A percentile compares a stretch with the other conserved stretches of the same genome.
These are phyloP conservation scores for Callithrix jacchus DNA, from an alignment of 2,113 vertebrate genomes.

Conservation along the genomic window DNA sequence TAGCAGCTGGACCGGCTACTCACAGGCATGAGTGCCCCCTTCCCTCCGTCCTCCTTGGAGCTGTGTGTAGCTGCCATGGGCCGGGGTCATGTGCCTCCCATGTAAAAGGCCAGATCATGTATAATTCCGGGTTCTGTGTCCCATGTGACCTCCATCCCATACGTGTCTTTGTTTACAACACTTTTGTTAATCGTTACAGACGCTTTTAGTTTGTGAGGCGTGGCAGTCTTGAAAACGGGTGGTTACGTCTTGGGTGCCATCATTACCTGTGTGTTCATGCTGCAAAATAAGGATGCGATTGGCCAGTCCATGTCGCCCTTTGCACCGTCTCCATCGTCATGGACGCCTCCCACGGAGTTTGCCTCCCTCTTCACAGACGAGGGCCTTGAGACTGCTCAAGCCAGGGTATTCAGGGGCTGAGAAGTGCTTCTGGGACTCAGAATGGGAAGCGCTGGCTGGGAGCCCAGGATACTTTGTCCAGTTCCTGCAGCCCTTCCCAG, in stretches of 20 bases:
- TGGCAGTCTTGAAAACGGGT: fast-evolving
- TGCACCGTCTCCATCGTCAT: fast-evolving
- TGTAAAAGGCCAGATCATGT: neutral
- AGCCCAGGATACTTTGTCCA: fast-evolving
- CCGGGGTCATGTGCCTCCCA: fast-evolving
- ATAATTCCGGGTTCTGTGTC: fast-evolving
- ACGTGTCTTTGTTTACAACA: too few relatives aligned
- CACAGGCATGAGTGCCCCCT: fast-evolving
- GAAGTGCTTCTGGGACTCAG: neutral
- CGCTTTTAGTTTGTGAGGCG: fast-evolving
- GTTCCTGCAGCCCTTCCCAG: fast-evolving
- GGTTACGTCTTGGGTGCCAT: fast-evolving
- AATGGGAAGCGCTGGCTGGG: fast-evolving
- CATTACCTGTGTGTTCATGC: fast-evolving
- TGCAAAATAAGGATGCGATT: fast-evolving
- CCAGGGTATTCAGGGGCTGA: fast-evolving
- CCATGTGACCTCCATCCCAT: fast-evolving
- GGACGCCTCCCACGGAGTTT: fast-evolving
- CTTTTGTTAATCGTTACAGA: neutral
- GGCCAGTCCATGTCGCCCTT: fast-evolving
- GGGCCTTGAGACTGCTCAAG: fast-evolving
- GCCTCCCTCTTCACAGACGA: fast-evolving
- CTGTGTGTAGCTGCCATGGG: fast-evolving
- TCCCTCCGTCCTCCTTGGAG: fast-evolving
- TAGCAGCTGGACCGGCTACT: fast-evolving